A percentile compares a stretch with the other conserved stretches of the same genome.
Conservation (phyloP, 2,888 invertebrate species). For the Phragmatobia fuliginosa region DNA sequence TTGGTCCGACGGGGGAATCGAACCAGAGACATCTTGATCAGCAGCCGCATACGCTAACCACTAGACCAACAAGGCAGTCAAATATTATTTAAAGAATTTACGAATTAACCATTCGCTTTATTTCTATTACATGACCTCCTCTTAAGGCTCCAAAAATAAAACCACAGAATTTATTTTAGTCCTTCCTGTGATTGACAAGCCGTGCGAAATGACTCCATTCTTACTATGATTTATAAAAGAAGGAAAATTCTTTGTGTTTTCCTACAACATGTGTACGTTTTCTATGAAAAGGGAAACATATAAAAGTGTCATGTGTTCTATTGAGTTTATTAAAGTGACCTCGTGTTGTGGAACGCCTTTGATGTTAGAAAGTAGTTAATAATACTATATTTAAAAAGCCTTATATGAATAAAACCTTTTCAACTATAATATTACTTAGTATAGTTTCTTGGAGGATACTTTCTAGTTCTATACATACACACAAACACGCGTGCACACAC, state of each 20-base stretch:
- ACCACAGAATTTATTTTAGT: slow-evolving; percentile 38
- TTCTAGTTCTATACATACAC: too few species aligned
- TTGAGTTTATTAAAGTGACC: not conserved
- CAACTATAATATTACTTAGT: too few species aligned
- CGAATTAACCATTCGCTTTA: not conserved
- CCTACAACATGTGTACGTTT: not conserved
- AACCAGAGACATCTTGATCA: too few species aligned
- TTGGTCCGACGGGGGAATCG: too few species aligned
- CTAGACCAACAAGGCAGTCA: too few species aligned
- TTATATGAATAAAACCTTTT: too few species aligned
- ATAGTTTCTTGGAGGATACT: too few species aligned
- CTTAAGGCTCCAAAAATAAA: slow-evolving; percentile 30
- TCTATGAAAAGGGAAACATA: not conserved
- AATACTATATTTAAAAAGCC: too few species aligned
- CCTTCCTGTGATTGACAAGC: slow-evolving; percentile 44
- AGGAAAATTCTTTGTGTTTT: slow-evolving; percentile 9
- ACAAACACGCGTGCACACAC: too few species aligned
- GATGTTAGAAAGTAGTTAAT: not conserved
- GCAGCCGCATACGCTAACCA: too few species aligned
- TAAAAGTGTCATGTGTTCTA: not conserved
- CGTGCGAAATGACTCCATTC: slow-evolving; percentile 37
- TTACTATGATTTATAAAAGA: slow-evolving; percentile 27
- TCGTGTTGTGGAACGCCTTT: not conserved
- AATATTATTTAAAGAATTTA: too few species aligned
- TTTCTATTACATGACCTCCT: not conserved